Base-by-base conservation (phyloP, 2,888 invertebrate species). In the Pyrrhia umbra region DNA sequence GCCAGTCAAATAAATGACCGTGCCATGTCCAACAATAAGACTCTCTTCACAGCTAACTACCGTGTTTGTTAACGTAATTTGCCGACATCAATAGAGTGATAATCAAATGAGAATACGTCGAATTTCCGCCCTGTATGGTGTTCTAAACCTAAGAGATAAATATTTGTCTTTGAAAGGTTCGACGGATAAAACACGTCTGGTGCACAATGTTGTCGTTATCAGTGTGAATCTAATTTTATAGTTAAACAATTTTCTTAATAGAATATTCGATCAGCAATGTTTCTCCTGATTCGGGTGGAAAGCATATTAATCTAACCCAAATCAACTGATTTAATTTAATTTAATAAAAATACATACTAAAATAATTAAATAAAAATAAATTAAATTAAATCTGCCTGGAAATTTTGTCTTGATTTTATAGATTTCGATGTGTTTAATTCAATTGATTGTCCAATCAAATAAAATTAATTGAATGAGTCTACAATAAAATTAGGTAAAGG, bases 51-150 rank as follows among this genome's bases (percentile, higher is more conserved):
- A 59, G 65, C 58, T 34, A 42, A 51, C 40, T 25, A 55, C 30
- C 37, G 21, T 50, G 50, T 63, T 55, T 68, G 47, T 67, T 18
- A 40, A 61, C 21, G 4, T 45, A 46, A 66, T 60, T 49, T 15
- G 43, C 47, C 65, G 51, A 39, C 58, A 62, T 64, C 52, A 55
- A 81, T 66, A 60, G 16, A 51, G 62, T 69, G 80, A 21, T 77
- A 78, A 78, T 77, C 68, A 56, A 56, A 62, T 58, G 56, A 74
- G 67, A 68, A 74, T 59, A 54, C 52, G 23, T 56, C 20, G 8
- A 47, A 55, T 62, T 77, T 49, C 45, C 54, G 47, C 30, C 21
- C 54, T 40, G 43, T 46, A 42, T 34, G 13, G 27, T 49, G 34
- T 37, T 18, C 9, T 42, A 18, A 2, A 25, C 30, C 18, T 51